A percentile compares a stretch with the other conserved stretches of the same genome.
Evolutionary conservation across 1,140 invertebrate species (phyloP).

Genomic region (Drosophila dunni): DNA sequence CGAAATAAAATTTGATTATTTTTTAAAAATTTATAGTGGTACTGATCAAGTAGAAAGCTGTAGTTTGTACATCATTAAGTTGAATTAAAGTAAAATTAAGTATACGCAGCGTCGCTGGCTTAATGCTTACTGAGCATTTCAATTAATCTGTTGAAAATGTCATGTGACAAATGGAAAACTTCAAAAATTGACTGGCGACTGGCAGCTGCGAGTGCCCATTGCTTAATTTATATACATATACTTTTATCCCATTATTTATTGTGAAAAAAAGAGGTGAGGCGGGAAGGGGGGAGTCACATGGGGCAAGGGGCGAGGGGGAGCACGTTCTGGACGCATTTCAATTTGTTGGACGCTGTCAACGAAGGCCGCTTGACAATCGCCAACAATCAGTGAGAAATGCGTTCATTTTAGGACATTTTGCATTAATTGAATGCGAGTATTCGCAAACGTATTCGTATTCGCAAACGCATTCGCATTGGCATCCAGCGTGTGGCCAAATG

Average conservation of each 20-base stretch:
- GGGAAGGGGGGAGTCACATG: neutral
- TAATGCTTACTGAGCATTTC: constrained; percentile 17
- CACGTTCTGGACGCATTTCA: constrained; percentile 56
- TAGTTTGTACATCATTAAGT: too few relatives aligned
- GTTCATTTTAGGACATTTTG: constrained; percentile 77
- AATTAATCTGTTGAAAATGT: constrained; percentile 34
- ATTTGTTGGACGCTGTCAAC: constrained; percentile 49
- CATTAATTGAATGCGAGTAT: constrained; percentile 70
- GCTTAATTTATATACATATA: constrained; percentile 44
- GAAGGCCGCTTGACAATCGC: constrained; percentile 59
- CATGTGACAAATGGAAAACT: constrained; percentile 31
- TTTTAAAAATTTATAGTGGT: too few relatives aligned
- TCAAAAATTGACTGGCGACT: constrained; percentile 38
- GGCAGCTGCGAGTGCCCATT: constrained; percentile 33
- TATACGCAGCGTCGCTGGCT: neutral
- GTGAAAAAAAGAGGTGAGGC: neutral
- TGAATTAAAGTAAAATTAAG: neutral
- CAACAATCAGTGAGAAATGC: constrained; percentile 71
- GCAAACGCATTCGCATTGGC: constrained; percentile 11
- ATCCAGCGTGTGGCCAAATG: constrained; percentile 48
- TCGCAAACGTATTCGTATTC: too few relatives aligned
- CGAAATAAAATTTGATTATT: too few relatives aligned
- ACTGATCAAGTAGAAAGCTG: too few relatives aligned
- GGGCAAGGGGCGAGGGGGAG: constrained; percentile 16
- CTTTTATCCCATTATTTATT: constrained; percentile 46